Percentiles rank a stretch among this genome's conserved stretches.
phyloP scores from a whole-genome alignment of 2,113 vertebrate species.

The Myotis davidii region DNA sequence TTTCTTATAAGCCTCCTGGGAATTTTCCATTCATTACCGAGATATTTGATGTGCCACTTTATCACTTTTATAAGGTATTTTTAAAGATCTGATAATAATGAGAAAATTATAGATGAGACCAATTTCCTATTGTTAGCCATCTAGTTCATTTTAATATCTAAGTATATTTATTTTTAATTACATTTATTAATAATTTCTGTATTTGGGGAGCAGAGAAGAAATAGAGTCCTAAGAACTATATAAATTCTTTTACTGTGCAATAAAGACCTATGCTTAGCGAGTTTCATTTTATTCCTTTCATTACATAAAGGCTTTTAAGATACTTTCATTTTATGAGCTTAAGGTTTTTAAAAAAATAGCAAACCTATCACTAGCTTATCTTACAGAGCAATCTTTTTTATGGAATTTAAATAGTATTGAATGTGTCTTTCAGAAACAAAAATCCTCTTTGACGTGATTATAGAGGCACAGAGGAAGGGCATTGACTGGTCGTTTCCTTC shows the following conservation, averaged over 20 bases:
- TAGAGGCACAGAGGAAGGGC: not conserved
- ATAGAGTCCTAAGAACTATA: not conserved
- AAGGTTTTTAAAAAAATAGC: not conserved
- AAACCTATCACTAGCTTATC: not conserved
- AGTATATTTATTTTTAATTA: slow-evolving; percentile 37
- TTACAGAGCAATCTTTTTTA: not conserved
- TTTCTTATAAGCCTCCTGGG: slow-evolving; percentile 93
- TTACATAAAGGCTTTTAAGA: slow-evolving; percentile 31
- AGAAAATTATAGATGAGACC: not conserved
- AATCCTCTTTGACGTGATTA: not conserved
- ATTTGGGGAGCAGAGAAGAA: slow-evolving; percentile 22
- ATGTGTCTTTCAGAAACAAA: slow-evolving; percentile 25
- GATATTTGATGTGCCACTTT: slow-evolving; percentile 93
- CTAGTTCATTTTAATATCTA: slow-evolving; percentile 8
- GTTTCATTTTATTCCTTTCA: not conserved
- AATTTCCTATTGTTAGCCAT: not conserved
- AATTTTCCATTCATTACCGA: slow-evolving; percentile 90
- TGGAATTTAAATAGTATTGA: slow-evolving; percentile 22
- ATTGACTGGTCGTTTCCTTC: not conserved
- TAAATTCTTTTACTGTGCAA: not conserved
- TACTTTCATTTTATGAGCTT: slow-evolving; percentile 26
- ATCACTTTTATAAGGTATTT: slow-evolving; percentile 96
- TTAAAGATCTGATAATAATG: not conserved
- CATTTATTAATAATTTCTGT: slow-evolving; percentile 39
- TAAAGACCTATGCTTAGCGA: slow-evolving; percentile 24